Percentiles rank a stretch among this genome's conserved stretches.
Conservation (phyloP, 2,888 invertebrate genomes). For the Diachrysia chrysitis region DNA sequence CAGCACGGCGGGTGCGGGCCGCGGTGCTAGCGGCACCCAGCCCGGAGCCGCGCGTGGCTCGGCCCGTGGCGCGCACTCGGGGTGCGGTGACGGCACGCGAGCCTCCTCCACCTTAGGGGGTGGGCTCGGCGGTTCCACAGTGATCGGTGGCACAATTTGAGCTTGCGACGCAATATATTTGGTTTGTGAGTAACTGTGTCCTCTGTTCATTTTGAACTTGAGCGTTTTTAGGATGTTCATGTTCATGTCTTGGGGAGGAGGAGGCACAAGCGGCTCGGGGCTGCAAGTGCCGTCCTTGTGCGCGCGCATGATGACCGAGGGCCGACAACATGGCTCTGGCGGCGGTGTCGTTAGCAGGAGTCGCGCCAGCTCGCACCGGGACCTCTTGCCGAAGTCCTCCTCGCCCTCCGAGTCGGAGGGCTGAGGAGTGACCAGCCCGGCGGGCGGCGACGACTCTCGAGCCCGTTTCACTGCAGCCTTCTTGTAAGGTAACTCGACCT, state of each 20-base stretch:
- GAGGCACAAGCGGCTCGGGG: constrained; percentile 80
- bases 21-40: constrained; percentile 84
- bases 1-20: constrained; percentile 85
- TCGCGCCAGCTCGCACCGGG: constrained; percentile 87
- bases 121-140: constrained; percentile 57
- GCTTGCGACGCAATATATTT: constrained; percentile 88
- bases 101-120: constrained; percentile 67
- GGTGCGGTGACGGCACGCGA: constrained; percentile 73
- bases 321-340: constrained; percentile 85
- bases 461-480: constrained; percentile 80
- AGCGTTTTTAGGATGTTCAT: constrained; percentile 91
- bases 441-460: constrained; percentile 72
- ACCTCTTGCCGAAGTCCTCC: constrained; percentile 84
- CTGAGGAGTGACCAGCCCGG: constrained; percentile 92
- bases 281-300: constrained; percentile 94
- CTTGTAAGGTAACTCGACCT: constrained; percentile 83
- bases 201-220: constrained; percentile 92
- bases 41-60: constrained; percentile 63
- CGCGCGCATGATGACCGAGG: constrained; percentile 96
- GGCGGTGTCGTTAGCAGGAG: constrained; percentile 89
- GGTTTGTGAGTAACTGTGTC: constrained; percentile 90
- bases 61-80: constrained; percentile 61
- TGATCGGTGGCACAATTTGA: constrained; percentile 65
- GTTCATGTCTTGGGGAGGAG: constrained; percentile 82
- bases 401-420: constrained; percentile 96